phyloP scores from a whole-genome alignment of 2,797 vertebrate species.

The Gallinago stenura region DNA sequence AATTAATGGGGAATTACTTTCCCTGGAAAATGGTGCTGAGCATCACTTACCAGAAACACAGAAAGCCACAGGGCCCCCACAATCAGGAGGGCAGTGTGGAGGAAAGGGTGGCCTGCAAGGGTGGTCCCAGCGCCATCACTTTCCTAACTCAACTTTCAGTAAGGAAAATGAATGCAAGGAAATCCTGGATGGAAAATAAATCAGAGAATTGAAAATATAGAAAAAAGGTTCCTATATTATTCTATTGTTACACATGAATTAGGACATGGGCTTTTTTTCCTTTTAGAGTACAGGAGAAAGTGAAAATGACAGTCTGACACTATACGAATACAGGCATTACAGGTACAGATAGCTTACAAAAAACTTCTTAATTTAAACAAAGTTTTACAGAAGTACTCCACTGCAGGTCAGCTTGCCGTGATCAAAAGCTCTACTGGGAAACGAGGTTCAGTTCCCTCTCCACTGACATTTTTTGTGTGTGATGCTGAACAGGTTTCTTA shows the following conservation, averaged over 20 bases:
- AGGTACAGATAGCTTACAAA: neutral
- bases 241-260: fast-evolving
- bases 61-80: neutral
- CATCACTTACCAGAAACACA: neutral
- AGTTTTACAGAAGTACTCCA: neutral
- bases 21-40: neutral
- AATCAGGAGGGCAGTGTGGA: fast-evolving
- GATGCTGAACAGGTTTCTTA: neutral
- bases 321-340: neutral
- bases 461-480: neutral
- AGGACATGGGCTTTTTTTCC: neutral
- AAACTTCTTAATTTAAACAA: neutral
- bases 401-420: neutral
- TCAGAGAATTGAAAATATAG: neutral
- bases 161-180: neutral
- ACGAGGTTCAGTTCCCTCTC: neutral
- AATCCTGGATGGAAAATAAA: neutral
- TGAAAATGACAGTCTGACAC: neutral
- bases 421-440: neutral
- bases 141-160: neutral
- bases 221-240: neutral
- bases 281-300: neutral
- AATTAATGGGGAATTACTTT: neutral
- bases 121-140: neutral
- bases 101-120: neutral